Evolutionary conservation across 2,888 invertebrate species (phyloP).

Genomic region (Eristalis pertinax): DNA sequence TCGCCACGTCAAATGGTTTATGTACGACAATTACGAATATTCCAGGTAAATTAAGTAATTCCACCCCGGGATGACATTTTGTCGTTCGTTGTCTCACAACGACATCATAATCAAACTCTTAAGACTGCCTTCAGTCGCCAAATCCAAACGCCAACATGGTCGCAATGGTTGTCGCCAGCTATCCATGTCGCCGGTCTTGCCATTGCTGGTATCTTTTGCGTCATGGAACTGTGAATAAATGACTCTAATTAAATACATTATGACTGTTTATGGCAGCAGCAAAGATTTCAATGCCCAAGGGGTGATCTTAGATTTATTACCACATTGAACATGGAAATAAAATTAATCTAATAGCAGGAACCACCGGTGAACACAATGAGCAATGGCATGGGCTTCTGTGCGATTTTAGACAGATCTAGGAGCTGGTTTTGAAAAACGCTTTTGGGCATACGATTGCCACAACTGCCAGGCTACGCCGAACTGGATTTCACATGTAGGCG

Average conservation of each 20-base stretch:
- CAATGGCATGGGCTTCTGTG: slow-evolving; percentile 42
- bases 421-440: slow-evolving; percentile 48
- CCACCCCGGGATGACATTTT: slow-evolving; percentile 68
- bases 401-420: slow-evolving; percentile 28
- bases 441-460: slow-evolving; percentile 53
- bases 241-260: slow-evolving; percentile 66
- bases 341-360: slow-evolving; percentile 64
- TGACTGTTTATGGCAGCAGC: slow-evolving; percentile 59
- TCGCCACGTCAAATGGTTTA: slow-evolving; percentile 10
- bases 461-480: slow-evolving; percentile 28
- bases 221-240: slow-evolving; percentile 68
- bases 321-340: slow-evolving; percentile 58
- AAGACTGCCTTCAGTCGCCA: background rate
- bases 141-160: slow-evolving; percentile 1
- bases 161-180: slow-evolving; percentile 40
- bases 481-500: slow-evolving; percentile 62
- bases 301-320: slow-evolving; percentile 65
- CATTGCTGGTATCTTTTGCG: slow-evolving; percentile 32
- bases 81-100: slow-evolving; percentile 42
- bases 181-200: slow-evolving; percentile 22
- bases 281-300: slow-evolving; percentile 51
- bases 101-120: slow-evolving; percentile 66
- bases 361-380: slow-evolving; percentile 23
- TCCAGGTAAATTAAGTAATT: slow-evolving; percentile 68
- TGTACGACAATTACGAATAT: slow-evolving; percentile 62